phyloP scores from a whole-genome alignment of 2,888 invertebrate genomes.

The Pharmacophagus antenor region DNA sequence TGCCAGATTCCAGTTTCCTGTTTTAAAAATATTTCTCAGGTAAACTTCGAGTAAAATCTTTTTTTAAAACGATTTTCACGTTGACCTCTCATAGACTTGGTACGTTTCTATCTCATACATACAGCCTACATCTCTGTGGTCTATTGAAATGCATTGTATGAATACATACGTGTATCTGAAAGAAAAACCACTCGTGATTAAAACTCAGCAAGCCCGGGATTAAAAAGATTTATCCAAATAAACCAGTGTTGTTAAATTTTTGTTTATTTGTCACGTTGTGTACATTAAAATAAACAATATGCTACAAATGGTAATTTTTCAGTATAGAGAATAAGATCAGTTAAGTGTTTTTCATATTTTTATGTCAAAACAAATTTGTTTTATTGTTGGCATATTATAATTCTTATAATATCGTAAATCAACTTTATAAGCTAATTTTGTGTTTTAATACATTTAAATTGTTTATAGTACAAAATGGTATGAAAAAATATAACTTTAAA shows the following conservation, averaged over 20 bases:
- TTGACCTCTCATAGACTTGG: slow-evolving; percentile 15
- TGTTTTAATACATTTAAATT: too few relatives aligned
- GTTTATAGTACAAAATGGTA: too few relatives aligned
- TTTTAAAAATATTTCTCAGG: not conserved
- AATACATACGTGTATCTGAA: slow-evolving; percentile 16
- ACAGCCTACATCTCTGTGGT: slow-evolving; percentile 7
- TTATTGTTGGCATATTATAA: too few relatives aligned
- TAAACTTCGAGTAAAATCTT: not conserved
- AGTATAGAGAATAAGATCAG: too few relatives aligned
- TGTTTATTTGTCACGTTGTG: not conserved
- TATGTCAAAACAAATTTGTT: too few relatives aligned
- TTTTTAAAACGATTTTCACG: slow-evolving; percentile 10
- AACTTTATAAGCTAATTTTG: too few relatives aligned
- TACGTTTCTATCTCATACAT: slow-evolving; percentile 2
- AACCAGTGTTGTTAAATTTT: not conserved
- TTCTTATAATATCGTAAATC: too few relatives aligned
- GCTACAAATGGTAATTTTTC: not conserved
- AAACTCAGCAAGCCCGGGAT: slow-evolving; percentile 14
- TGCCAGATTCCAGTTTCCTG: not conserved
- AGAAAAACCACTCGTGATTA: slow-evolving; percentile 21
- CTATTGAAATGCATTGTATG: slow-evolving; percentile 21
- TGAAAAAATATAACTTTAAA: too few relatives aligned
- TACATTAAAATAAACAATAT: not conserved
- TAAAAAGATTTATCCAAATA: slow-evolving; percentile 16
- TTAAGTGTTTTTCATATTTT: too few relatives aligned